Conservation (phyloP, 2,888 invertebrate genomes). For the Acronicta aceris region DNA sequence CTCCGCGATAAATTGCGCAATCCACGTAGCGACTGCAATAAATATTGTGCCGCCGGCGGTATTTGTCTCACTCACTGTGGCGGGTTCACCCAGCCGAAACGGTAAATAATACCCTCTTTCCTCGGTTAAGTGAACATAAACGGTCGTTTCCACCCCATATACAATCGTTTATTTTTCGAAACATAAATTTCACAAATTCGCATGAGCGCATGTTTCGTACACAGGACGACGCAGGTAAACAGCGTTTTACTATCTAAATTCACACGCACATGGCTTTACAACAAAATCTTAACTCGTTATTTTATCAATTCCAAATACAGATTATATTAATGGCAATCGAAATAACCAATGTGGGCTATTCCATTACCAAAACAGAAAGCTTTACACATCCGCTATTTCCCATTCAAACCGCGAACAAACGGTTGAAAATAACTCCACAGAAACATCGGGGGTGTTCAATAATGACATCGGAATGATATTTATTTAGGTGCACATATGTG, state of each 20-base stretch:
- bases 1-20: constrained; percentile 88
- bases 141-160: constrained; percentile 89
- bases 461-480: constrained; percentile 86
- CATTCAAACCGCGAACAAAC: constrained; percentile 75
- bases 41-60: constrained; percentile 84
- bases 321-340: constrained; percentile 34
- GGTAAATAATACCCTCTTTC: constrained; percentile 89
- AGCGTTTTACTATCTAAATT: constrained; percentile 55
- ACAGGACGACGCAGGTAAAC: constrained; percentile 66
- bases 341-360: constrained; percentile 35
- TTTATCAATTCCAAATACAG: constrained; percentile 33
- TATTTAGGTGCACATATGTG: constrained; percentile 89
- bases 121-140: constrained; percentile 90
- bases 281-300: constrained; percentile 21
- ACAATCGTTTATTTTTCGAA: constrained; percentile 88
- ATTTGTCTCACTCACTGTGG: constrained; percentile 89
- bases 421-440: constrained; percentile 83
- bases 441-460: constrained; percentile 78
- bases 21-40: constrained; percentile 88
- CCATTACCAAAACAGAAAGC: constrained; percentile 54
- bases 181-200: constrained; percentile 87
- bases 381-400: constrained; percentile 65
- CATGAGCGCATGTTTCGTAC: constrained; percentile 77
- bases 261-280: constrained; percentile 14
- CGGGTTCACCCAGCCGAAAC: constrained; percentile 88